These are phyloP conservation scores for Lagopus muta DNA, from an alignment of 2,113 vertebrate species.

Conservation along the genomic window DNA sequence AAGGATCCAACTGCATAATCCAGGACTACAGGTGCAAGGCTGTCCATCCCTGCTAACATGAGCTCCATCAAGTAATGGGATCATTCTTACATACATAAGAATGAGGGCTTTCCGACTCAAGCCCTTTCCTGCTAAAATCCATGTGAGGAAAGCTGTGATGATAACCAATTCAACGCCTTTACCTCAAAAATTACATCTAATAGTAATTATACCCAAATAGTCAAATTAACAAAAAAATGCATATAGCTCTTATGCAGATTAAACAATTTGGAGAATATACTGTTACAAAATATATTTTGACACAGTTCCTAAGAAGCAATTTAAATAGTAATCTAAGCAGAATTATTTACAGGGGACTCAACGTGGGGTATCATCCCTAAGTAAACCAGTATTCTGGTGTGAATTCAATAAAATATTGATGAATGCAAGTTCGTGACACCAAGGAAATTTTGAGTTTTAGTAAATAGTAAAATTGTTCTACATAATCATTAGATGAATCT, in stretches of 20 bases:
- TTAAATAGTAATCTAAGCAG: slow-evolving; percentile 70
- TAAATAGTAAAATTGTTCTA: slow-evolving; percentile 55
- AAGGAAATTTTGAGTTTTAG: slow-evolving; percentile 48
- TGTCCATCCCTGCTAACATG: not conserved
- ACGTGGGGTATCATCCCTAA: slow-evolving; percentile 45
- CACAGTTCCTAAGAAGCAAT: slow-evolving; percentile 72
- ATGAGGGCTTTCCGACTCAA: not conserved
- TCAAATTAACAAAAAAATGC: slow-evolving; percentile 56
- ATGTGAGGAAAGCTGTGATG: not conserved
- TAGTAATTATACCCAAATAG: slow-evolving; percentile 58
- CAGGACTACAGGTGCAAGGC: not conserved
- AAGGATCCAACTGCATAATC: not conserved
- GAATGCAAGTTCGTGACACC: slow-evolving; percentile 33
- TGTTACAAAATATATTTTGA: slow-evolving; percentile 70
- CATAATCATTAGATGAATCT: slow-evolving; percentile 53
- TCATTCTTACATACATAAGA: not conserved
- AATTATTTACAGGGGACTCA: slow-evolving; percentile 74
- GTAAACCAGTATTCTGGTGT: slow-evolving; percentile 51
- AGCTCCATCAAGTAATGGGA: not conserved
- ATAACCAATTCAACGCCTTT: slow-evolving; percentile 21
- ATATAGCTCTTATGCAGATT: slow-evolving; percentile 64
- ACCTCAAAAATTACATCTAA: slow-evolving; percentile 58
- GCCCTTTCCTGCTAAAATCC: slow-evolving; percentile 1
- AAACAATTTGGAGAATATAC: slow-evolving; percentile 73
- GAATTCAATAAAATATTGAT: slow-evolving; percentile 56